Evolutionary conservation across 2,797 vertebrate genomes (phyloP).

Genomic region (Labeo calbasu): DNA sequence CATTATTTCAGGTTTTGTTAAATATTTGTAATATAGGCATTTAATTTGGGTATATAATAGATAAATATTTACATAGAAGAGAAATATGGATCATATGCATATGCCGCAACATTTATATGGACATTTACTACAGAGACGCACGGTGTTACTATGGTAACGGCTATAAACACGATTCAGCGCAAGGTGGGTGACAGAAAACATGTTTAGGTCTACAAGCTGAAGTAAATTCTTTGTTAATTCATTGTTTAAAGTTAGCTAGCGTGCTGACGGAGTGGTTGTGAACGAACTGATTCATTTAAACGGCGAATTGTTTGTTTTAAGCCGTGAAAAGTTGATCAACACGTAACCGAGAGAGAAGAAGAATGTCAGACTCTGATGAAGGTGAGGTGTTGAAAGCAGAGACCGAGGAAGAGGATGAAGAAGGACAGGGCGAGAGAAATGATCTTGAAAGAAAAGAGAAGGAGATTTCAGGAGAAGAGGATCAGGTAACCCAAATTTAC

Average conservation of each 20-base stretch:
- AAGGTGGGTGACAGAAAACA: background rate
- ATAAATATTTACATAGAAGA: background rate
- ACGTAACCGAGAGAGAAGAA: background rate
- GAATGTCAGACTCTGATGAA: constrained; percentile 62
- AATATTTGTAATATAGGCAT: background rate
- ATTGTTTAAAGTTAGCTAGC: background rate
- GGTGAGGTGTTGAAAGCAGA: constrained; percentile 55
- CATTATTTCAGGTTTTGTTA: background rate
- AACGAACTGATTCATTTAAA: background rate
- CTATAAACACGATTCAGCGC: constrained; percentile 22
- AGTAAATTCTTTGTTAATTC: background rate
- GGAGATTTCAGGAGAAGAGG: constrained; percentile 17
- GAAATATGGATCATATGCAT: background rate
- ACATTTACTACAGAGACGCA: too few species aligned
- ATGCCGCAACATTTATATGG: background rate
- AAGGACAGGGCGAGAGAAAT: background rate
- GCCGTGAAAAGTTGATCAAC: background rate
- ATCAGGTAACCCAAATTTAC: constrained; percentile 36
- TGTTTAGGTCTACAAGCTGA: background rate
- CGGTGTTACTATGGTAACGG: constrained; percentile 45
- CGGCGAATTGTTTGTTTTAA: background rate
- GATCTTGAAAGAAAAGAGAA: constrained; percentile 21
- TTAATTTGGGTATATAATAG: background rate
- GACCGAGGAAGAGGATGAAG: constrained; percentile 55
- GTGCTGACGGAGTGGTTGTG: background rate